phyloP scores from a whole-genome alignment of 2,888 invertebrate genomes.

The Syritta pipiens region DNA sequence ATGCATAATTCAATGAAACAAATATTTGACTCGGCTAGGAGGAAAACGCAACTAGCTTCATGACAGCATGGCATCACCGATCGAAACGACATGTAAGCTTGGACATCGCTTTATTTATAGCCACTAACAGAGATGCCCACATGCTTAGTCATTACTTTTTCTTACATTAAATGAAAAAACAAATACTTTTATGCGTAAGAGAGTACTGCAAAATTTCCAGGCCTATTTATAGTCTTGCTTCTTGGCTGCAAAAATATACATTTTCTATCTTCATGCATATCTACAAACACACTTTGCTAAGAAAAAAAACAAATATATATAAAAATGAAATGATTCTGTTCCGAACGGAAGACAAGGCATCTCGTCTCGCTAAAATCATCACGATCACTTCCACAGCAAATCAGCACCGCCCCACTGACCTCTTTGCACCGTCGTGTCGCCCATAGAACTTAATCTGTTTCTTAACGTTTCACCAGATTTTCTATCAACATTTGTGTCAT shows the following conservation, averaged over 20 bases:
- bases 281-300: not conserved
- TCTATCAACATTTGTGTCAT: slow-evolving; percentile 32
- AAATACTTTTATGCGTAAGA: slow-evolving; percentile 29
- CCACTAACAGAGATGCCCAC: slow-evolving; percentile 10
- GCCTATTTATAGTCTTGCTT: slow-evolving; percentile 35
- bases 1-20: no score
- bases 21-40: no score
- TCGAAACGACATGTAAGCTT: no score
- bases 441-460: slow-evolving; percentile 12
- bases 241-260: slow-evolving; percentile 27
- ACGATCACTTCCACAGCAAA: slow-evolving; percentile 35
- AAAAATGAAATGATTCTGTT: not conserved
- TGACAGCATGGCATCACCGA: no score
- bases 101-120: slow-evolving; percentile 26
- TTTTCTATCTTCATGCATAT: not conserved
- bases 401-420: slow-evolving; percentile 40
- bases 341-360: slow-evolving; percentile 13
- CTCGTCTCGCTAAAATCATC: slow-evolving; percentile 15
- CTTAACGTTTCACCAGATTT: slow-evolving; percentile 4
- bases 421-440: slow-evolving; percentile 13
- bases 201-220: slow-evolving; percentile 33
- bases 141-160: slow-evolving; percentile 12
- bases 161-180: slow-evolving; percentile 2
- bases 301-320: not conserved
- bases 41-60: not conserved